A percentile compares a stretch with the other conserved stretches of the same genome.
Evolutionary conservation across 2,113 vertebrate species (phyloP).

Genomic region (Nansenia antarctica): DNA sequence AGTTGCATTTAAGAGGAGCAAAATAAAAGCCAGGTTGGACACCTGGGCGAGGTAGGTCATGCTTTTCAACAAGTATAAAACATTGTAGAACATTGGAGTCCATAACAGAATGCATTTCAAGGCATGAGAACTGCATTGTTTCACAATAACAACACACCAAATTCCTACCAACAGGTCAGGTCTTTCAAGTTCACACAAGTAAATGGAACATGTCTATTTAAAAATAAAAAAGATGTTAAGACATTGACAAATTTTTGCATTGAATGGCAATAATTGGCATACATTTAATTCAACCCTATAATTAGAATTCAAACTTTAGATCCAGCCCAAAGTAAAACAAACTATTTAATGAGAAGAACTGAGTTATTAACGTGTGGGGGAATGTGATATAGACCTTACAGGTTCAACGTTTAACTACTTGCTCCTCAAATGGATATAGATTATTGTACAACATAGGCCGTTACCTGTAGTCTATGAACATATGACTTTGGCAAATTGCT

Average conservation of each 20-base stretch:
- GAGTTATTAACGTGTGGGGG: background rate
- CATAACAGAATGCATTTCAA: conserved; percentile 40
- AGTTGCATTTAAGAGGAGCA: conserved; percentile 54
- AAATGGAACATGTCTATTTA: conserved; percentile 24
- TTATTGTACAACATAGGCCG: background rate
- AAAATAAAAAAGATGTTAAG: conserved; percentile 32
- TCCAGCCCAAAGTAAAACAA: conserved; percentile 33
- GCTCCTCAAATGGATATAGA: background rate
- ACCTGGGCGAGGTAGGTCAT: conserved; percentile 72
- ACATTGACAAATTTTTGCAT: conserved; percentile 23
- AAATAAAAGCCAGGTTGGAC: conserved; percentile 33
- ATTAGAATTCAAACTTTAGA: conserved; percentile 22
- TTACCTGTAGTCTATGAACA: background rate
- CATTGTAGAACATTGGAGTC: conserved; percentile 17
- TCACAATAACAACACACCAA: conserved; percentile 7
- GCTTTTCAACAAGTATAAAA: conserved; percentile 21
- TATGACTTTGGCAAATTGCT: conserved; percentile 31
- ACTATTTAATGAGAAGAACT: background rate
- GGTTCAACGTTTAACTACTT: background rate
- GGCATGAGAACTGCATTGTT: conserved; percentile 33
- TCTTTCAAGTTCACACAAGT: conserved; percentile 23
- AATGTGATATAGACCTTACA: background rate
- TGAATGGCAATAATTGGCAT: conserved; percentile 11
- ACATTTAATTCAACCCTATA: conserved; percentile 12
- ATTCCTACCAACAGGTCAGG: conserved; percentile 13